These are phyloP conservation scores for Ridgeia piscesae DNA, from an alignment of 1,140 invertebrate genomes.

Conservation along the genomic window DNA sequence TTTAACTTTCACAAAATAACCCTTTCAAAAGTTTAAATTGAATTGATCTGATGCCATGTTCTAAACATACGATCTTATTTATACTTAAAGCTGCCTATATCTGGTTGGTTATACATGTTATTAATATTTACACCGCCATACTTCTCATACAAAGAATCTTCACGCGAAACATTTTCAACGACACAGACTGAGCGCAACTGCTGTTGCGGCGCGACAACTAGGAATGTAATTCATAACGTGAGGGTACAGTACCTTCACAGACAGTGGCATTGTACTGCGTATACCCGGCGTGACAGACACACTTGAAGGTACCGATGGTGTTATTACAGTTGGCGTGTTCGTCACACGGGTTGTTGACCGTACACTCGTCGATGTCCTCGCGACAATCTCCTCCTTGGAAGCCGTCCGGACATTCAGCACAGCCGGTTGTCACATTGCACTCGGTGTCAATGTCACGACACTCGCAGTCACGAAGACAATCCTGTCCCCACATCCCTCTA, in stretches of 20 bases:
- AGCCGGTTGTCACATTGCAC: background rate
- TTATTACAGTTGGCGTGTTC: background rate
- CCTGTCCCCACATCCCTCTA: background rate
- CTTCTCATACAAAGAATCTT: no score
- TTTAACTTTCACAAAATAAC: no score
- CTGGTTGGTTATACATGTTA: no score
- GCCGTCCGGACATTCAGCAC: background rate
- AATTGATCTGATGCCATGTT: no score
- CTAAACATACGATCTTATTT: no score
- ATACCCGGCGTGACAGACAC: background rate
- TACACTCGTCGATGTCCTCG: background rate
- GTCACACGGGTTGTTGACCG: background rate
- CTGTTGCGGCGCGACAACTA: no score
- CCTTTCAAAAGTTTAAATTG: no score
- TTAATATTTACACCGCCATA: no score
- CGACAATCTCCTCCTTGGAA: background rate
- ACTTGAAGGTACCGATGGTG: background rate
- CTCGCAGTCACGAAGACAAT: background rate
- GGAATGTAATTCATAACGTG: background rate
- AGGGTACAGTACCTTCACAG: background rate
- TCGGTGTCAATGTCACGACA: background rate
- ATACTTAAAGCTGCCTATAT: no score
- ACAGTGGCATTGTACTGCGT: background rate
- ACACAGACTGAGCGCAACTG: no score
- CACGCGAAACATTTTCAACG: no score